phyloP scores from a whole-genome alignment of 2,113 vertebrate species.

The Morone saxatilis region DNA sequence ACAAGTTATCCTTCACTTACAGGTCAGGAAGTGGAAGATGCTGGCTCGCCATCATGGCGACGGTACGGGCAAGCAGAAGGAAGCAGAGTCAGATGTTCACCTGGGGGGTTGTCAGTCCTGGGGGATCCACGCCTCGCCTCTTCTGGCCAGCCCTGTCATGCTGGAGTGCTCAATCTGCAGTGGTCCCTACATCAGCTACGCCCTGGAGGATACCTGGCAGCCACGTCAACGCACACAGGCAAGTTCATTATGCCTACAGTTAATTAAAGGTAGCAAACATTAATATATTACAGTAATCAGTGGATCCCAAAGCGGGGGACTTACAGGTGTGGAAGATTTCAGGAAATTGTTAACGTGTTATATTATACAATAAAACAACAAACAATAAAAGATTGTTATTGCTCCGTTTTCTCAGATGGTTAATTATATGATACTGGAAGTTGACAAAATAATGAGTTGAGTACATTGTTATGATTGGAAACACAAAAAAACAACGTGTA shows the following conservation, averaged over 20 bases:
- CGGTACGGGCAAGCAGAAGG: conserved; percentile 74
- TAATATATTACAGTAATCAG: neutral
- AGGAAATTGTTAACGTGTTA: neutral
- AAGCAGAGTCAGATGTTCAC: conserved; percentile 74
- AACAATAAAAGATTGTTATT: neutral
- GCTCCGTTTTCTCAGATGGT: neutral
- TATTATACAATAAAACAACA: neutral
- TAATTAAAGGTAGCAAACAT: conserved; percentile 1
- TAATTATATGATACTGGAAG: neutral
- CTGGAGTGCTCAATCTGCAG: conserved; percentile 87
- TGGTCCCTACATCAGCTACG: conserved; percentile 84
- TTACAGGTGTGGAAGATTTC: neutral
- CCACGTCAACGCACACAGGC: conserved; percentile 86
- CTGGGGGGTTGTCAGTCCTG: conserved; percentile 73
- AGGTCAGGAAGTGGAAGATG: conserved; percentile 88
- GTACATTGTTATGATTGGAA: neutral
- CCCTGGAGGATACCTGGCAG: conserved; percentile 85
- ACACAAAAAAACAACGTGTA: neutral
- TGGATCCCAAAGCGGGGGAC: conserved; percentile 10
- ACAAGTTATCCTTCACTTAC: neutral
- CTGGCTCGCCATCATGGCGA: conserved; percentile 80
- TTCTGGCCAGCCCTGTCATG: conserved; percentile 80
- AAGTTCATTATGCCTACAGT: conserved; percentile 9
- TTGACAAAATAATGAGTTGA: neutral
- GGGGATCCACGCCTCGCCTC: conserved; percentile 72